Conservation (phyloP, 2,113 vertebrate genomes). For the Aphyosemion australe region DNA sequence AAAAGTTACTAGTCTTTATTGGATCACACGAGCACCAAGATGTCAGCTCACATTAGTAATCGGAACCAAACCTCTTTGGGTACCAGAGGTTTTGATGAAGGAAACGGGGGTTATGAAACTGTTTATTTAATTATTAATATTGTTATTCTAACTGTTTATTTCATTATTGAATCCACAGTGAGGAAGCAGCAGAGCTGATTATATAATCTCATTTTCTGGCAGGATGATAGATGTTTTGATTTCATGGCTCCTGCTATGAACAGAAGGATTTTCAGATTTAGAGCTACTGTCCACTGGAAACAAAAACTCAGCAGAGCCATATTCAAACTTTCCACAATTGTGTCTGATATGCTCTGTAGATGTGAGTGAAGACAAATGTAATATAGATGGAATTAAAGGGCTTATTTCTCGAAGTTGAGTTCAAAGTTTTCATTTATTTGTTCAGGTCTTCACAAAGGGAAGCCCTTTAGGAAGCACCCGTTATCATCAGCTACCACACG, state of each 20-base stretch:
- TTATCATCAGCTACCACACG: conserved; percentile 36
- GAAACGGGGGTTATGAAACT: background rate
- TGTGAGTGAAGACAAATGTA: conserved; percentile 58
- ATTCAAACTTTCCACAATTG: conserved; percentile 57
- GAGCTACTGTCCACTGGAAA: conserved; percentile 61
- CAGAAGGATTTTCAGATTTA: conserved; percentile 63
- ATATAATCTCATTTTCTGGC: conserved; percentile 23
- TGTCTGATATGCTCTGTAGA: conserved; percentile 47
- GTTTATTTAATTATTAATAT: background rate
- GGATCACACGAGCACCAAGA: too few species aligned
- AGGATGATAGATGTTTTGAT: conserved; percentile 29
- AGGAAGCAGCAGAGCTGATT: conserved; percentile 19
- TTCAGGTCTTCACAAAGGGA: conserved; percentile 33
- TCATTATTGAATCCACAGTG: conserved; percentile 6
- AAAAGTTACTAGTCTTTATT: too few species aligned
- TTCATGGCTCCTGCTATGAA: conserved; percentile 49
- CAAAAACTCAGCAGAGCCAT: conserved; percentile 50
- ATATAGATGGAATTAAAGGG: conserved; percentile 62
- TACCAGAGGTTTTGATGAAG: background rate
- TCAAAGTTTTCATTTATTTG: conserved; percentile 54
- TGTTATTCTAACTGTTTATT: background rate
- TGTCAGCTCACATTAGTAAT: too few species aligned
- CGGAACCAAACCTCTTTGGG: too few species aligned
- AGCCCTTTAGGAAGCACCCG: conserved; percentile 39
- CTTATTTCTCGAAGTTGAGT: conserved; percentile 52